Conservation (phyloP, 2,888 invertebrate species). For the Nephrotoma guestfalica region DNA sequence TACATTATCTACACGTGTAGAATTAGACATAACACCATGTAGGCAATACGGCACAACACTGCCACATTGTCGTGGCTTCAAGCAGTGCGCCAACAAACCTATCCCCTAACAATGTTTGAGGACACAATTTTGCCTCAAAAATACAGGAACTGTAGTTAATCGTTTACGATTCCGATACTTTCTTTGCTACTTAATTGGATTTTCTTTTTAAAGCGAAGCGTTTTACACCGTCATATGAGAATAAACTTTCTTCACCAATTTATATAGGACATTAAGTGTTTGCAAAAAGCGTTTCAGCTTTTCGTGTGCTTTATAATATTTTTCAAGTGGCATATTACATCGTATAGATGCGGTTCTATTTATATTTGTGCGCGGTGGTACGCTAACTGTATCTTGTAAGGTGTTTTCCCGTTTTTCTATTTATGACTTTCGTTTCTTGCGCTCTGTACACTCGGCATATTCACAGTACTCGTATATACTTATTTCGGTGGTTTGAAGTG, state of each 20-base stretch:
- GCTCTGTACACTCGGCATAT: background rate
- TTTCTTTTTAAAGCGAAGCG: background rate
- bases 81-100: too few species aligned
- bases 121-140: too few species aligned
- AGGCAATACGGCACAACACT: too few species aligned
- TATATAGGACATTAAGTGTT: background rate
- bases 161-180: too few species aligned
- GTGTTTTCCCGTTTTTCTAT: background rate
- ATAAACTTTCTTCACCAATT: background rate
- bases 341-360: background rate
- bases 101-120: too few species aligned
- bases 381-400: background rate
- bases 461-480: background rate
- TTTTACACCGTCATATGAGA: background rate
- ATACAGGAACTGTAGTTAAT: too few species aligned
- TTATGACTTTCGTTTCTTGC: background rate
- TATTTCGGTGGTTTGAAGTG: background rate
- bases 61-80: too few species aligned
- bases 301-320: background rate
- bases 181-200: too few species aligned
- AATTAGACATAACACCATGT: too few species aligned
- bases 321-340: background rate
- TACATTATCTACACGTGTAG: too few species aligned
- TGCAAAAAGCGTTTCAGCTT: background rate
- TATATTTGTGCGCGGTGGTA: background rate